A percentile compares a stretch with the other conserved stretches of the same genome.
phyloP scores from a whole-genome alignment of 2,797 vertebrate genomes.

The Pelodytes ibericus region DNA sequence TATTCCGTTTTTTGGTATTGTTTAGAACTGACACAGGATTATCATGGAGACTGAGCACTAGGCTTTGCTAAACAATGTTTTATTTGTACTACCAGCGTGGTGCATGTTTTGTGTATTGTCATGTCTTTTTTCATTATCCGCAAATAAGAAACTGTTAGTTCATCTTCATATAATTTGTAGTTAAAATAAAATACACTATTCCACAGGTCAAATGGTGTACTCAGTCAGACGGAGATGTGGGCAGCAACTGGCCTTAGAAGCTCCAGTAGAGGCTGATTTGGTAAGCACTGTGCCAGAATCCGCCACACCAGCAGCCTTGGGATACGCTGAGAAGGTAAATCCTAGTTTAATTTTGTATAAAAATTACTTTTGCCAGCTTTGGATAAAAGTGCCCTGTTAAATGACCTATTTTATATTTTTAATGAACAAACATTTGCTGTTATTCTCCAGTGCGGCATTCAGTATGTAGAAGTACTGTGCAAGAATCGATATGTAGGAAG shows the following conservation, averaged over 20 bases:
- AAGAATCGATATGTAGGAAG: conserved; percentile 97
- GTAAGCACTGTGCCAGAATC: conserved; percentile 98
- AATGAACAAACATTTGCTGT: not conserved
- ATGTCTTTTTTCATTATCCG: too few species aligned
- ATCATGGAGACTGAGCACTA: too few species aligned
- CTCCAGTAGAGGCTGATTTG: conserved; percentile 92
- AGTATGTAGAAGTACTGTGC: conserved; percentile 93
- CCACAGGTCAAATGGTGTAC: conserved; percentile 97
- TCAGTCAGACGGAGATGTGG: conserved; percentile 94
- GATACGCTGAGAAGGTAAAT: conserved; percentile 90
- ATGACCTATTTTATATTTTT: not conserved
- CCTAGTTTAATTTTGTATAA: not conserved
- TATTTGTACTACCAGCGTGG: too few species aligned
- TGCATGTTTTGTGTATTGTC: too few species aligned
- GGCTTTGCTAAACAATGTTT: too few species aligned
- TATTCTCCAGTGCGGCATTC: conserved; percentile 83
- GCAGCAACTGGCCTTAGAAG: conserved; percentile 91
- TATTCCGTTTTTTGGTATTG: too few species aligned
- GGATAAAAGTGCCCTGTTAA: too few species aligned
- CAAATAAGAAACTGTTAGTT: too few species aligned
- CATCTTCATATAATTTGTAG: too few species aligned
- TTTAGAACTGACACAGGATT: too few species aligned
- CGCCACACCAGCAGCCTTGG: conserved; percentile 94
- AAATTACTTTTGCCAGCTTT: too few species aligned
- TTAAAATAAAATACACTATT: too few species aligned